phyloP scores from a whole-genome alignment of 2,797 vertebrate genomes.

The Silurus aristotelis region DNA sequence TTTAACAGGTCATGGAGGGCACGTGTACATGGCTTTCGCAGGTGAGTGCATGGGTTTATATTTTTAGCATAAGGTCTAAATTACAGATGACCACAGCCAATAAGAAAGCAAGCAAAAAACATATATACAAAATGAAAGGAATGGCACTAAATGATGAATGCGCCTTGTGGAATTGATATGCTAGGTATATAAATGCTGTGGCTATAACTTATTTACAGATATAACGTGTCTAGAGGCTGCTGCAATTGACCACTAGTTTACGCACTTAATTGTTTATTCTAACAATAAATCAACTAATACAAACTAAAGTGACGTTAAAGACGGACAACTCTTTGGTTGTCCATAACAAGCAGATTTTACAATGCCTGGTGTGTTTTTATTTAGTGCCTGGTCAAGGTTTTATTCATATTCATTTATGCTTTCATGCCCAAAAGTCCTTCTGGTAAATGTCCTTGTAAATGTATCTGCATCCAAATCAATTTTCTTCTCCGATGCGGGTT shows the following conservation, averaged over 20 bases:
- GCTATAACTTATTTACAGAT: not conserved
- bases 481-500: no score
- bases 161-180: not conserved
- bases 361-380: not conserved
- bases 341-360: not conserved
- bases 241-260: not conserved
- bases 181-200: not conserved
- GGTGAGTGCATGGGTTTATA: slow-evolving; percentile 56
- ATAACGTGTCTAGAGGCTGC: not conserved
- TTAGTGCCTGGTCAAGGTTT: not conserved
- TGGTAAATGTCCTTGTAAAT: no score
- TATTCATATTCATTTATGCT: no score
- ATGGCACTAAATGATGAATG: no score
- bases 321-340: not conserved
- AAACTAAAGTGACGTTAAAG: not conserved
- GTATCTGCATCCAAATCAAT: no score
- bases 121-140: not conserved
- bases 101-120: not conserved
- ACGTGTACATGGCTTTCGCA: slow-evolving; percentile 56
- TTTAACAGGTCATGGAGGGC: slow-evolving; percentile 45
- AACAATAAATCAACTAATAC: slow-evolving; percentile 9
- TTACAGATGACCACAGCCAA: slow-evolving; percentile 44
- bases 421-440: not conserved
- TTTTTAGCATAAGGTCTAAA: slow-evolving; percentile 58
- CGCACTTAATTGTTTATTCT: not conserved